Base-by-base conservation (phyloP, 2,113 vertebrate genomes). In the Pteruthius melanotis region DNA sequence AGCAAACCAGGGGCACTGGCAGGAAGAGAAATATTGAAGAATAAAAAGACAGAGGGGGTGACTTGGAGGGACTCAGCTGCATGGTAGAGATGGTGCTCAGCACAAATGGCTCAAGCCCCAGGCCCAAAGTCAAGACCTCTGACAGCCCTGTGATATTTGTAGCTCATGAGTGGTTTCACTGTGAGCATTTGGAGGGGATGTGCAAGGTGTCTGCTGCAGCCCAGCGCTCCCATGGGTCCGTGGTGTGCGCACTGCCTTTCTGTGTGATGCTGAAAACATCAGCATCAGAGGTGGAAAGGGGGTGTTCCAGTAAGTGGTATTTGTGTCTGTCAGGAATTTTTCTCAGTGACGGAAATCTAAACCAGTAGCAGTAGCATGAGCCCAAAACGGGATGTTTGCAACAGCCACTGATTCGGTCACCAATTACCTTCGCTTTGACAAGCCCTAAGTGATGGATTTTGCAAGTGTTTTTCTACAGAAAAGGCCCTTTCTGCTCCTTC, bases 171-270 rank as follows among this genome's bases (percentile, higher is more conserved):
- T 2, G 35, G 44, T 39, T 44, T 72, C 31, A 5, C 44, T 7
- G 21, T 23, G 47, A 72, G 28, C 2, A 1, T 31, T 22, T 2
- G 18, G 65, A 70, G 49, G 37, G 19, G 28, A 68, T 0, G 2
- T 28, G 23, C 17, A n/a, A 50, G 52, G 56, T 2, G 27, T 49
- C 37, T 77, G 68, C 68, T 50, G 53, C 19, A 40, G 63, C 39
- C 28, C 15, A 54, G 42, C 0, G 0, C 45, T 87, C 54, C 54
- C 53, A 3, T 1, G 6, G 44, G 37, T 49, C 17, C 5, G 1
- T 33, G 19, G 39, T 26, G 31, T 26, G 80, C 31, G 31, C 50
- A 4, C 28, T 50, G 60, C 69, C 20, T 63, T 63, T 57, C 39
- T 14, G 2, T 37, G 37, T 9, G 69, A 70, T 39, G 56, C 70